A percentile compares a stretch with the other conserved stretches of the same genome.
Conservation (phyloP, 2,113 vertebrate genomes). For the Brachypodius melanocephalos region DNA sequence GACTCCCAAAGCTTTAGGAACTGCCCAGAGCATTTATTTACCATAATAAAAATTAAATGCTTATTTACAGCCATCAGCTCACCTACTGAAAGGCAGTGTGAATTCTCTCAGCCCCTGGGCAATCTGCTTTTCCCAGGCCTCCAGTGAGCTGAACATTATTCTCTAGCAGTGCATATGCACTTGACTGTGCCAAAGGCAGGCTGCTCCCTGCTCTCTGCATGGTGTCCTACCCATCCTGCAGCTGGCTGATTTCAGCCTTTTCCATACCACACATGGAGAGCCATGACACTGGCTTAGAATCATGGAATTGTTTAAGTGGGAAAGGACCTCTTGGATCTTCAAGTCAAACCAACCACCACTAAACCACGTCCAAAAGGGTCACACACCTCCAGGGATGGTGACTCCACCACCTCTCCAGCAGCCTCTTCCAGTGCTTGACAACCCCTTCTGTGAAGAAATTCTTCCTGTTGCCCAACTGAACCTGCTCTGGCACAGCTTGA, state of each 20-base stretch:
- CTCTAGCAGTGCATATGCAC: background rate
- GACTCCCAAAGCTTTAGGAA: constrained; percentile 27
- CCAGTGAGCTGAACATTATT: background rate
- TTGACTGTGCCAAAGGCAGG: background rate
- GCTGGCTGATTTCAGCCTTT: background rate
- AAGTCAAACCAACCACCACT: background rate
- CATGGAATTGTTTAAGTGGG: background rate
- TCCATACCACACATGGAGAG: background rate
- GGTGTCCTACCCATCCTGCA: background rate
- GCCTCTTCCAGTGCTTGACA: background rate
- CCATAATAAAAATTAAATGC: constrained; percentile 16
- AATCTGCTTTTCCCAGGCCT: background rate
- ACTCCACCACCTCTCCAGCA: background rate
- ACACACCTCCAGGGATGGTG: background rate
- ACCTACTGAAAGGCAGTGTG: background rate
- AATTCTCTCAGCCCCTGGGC: background rate
- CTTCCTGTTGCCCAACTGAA: background rate
- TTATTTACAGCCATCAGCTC: constrained; percentile 41
- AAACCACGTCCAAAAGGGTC: background rate
- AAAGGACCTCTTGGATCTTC: background rate
- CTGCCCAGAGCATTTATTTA: constrained; percentile 8
- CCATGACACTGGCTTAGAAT: background rate
- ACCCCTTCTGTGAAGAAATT: background rate
- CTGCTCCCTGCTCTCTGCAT: background rate
- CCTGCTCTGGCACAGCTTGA: background rate